Percentiles rank a stretch among this genome's conserved stretches.
Evolutionary conservation across 2,797 vertebrate species (phyloP).

Genomic region (Molossus alvarezi): DNA sequence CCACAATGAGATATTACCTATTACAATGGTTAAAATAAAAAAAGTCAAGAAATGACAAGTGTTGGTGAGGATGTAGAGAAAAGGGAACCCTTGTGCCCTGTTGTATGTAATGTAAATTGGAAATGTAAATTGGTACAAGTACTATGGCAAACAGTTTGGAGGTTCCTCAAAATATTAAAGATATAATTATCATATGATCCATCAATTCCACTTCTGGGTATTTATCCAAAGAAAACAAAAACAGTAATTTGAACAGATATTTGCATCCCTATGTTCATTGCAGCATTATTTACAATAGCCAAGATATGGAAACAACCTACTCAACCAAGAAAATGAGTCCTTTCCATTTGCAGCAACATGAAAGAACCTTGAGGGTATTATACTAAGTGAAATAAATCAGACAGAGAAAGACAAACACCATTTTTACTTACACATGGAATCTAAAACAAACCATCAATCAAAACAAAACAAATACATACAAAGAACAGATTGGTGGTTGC

Average conservation of each 20-base stretch:
- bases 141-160: background rate
- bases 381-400: background rate
- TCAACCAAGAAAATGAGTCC: background rate
- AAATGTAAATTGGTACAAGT: background rate
- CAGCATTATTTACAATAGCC: background rate
- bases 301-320: background rate
- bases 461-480: background rate
- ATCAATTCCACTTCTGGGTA: background rate
- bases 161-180: background rate
- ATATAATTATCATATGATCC: background rate
- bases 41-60: background rate
- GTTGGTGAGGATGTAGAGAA: background rate
- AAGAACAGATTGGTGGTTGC: background rate
- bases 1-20: background rate
- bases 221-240: background rate
- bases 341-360: background rate
- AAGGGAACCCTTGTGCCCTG: background rate
- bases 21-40: background rate
- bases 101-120: background rate
- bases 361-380: background rate
- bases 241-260: background rate
- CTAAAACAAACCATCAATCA: background rate
- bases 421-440: background rate
- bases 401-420: background rate
- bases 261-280: too few species aligned